phyloP scores from a whole-genome alignment of 2,888 invertebrate genomes.

The Choristoneura rosaceana region DNA sequence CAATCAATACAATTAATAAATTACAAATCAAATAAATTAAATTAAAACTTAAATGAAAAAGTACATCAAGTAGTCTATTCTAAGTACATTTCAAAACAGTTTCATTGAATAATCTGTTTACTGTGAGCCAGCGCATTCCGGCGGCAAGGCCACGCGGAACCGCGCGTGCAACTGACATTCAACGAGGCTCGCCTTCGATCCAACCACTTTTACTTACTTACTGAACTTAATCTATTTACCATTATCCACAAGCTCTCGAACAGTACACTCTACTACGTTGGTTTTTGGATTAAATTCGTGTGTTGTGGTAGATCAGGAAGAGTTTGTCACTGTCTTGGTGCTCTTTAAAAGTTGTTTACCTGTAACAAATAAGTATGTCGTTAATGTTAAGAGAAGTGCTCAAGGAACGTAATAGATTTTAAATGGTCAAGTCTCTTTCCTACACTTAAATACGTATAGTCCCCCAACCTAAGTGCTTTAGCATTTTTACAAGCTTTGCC shows the following conservation, averaged over 20 bases:
- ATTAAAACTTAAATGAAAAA: no score
- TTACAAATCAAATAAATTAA: no score
- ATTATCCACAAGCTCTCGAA: background rate
- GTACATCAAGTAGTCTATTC: no score
- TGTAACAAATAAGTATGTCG: constrained; percentile 21
- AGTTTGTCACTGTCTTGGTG: background rate
- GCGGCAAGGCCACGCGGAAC: constrained; percentile 68
- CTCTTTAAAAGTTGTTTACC: constrained; percentile 32
- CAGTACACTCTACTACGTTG: background rate
- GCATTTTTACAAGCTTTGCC: no score
- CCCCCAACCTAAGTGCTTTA: no score
- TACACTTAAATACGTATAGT: no score
- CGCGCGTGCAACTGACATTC: constrained; percentile 43
- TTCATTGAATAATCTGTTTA: background rate
- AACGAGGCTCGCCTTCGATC: constrained; percentile 61
- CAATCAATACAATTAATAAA: no score
- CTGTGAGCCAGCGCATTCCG: constrained; percentile 24
- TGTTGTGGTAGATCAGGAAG: background rate
- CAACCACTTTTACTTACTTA: constrained; percentile 52
- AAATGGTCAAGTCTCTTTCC: no score
- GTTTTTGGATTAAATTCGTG: background rate
- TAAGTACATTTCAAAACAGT: background rate
- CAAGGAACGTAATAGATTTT: background rate
- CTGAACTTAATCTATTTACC: constrained; percentile 18
- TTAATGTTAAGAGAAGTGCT: constrained; percentile 6